phyloP scores from a whole-genome alignment of 2,113 vertebrate genomes.

The Heterochromis multidens region DNA sequence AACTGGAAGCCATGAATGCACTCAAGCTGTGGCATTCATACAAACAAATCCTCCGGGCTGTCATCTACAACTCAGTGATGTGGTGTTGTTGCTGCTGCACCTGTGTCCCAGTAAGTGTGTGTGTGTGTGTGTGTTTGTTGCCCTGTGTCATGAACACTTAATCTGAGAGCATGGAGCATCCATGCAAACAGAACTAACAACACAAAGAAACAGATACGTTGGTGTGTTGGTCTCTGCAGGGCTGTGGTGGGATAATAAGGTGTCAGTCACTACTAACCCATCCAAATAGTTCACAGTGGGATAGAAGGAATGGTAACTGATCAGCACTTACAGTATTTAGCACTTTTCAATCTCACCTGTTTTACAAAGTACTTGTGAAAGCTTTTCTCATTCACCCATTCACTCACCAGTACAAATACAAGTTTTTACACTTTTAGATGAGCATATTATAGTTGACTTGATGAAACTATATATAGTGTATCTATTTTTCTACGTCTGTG shows the following conservation, averaged over 20 bases:
- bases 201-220: conserved; percentile 41
- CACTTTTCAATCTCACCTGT: not conserved
- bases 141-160: conserved; percentile 30
- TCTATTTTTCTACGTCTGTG: not conserved
- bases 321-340: not conserved
- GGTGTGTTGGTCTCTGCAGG: not conserved
- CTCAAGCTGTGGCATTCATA: conserved; percentile 20
- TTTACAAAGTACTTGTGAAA: not conserved
- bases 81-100: conserved; percentile 24
- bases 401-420: not conserved
- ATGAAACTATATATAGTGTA: not conserved
- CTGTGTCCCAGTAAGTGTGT: not conserved
- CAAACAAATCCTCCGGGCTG: conserved; percentile 5
- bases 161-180: conserved; percentile 15
- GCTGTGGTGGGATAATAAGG: conserved; percentile 27
- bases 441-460: not conserved
- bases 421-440: not conserved
- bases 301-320: not conserved
- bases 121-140: not conserved
- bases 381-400: not conserved
- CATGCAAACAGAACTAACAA: not conserved
- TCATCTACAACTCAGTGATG: conserved; percentile 1
- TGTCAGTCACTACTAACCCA: not conserved
- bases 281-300: not conserved
- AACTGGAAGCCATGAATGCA: conserved; percentile 33